phyloP scores from a whole-genome alignment of 2,888 invertebrate species.

The Diaprepes abbreviatus region DNA sequence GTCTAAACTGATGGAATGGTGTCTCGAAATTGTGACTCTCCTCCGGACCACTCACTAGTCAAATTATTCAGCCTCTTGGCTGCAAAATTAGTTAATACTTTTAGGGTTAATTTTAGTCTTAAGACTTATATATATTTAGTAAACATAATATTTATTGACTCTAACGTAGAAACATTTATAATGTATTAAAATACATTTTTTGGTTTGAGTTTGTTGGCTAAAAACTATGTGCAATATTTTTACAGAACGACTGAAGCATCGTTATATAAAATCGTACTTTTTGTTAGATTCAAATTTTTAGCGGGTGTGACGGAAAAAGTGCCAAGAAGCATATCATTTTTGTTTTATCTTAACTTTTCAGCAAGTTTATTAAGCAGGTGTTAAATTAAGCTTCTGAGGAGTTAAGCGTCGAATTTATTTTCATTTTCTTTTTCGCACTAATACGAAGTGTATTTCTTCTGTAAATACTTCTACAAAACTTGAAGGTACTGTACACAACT shows the following conservation, averaged over 20 bases:
- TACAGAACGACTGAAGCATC: conserved; percentile 66
- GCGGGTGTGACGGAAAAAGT: conserved; percentile 40
- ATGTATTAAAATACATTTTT: conserved; percentile 52
- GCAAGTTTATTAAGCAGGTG: not conserved
- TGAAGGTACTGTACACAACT: conserved; percentile 9
- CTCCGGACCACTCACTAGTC: conserved; percentile 68
- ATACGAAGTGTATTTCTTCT: conserved; percentile 6
- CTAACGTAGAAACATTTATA: conserved; percentile 63
- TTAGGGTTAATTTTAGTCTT: conserved; percentile 65
- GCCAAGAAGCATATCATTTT: conserved; percentile 50
- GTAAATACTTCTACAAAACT: conserved; percentile 24
- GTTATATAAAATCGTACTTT: conserved; percentile 53
- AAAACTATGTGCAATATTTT: conserved; percentile 68
- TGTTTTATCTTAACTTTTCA: conserved; percentile 41
- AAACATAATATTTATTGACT: conserved; percentile 67
- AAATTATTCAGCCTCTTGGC: conserved; percentile 67
- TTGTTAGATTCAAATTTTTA: conserved; percentile 33
- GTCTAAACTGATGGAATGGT: conserved; percentile 17
- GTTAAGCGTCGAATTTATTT: conserved; percentile 8
- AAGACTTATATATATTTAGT: conserved; percentile 64
- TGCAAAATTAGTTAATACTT: conserved; percentile 66
- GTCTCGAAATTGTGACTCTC: conserved; percentile 49
- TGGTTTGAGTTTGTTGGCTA: conserved; percentile 63
- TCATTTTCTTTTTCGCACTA: not conserved
- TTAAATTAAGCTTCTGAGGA: conserved; percentile 4